Base-by-base conservation (phyloP, 2,888 invertebrate genomes). In the Panzeria rudis region DNA sequence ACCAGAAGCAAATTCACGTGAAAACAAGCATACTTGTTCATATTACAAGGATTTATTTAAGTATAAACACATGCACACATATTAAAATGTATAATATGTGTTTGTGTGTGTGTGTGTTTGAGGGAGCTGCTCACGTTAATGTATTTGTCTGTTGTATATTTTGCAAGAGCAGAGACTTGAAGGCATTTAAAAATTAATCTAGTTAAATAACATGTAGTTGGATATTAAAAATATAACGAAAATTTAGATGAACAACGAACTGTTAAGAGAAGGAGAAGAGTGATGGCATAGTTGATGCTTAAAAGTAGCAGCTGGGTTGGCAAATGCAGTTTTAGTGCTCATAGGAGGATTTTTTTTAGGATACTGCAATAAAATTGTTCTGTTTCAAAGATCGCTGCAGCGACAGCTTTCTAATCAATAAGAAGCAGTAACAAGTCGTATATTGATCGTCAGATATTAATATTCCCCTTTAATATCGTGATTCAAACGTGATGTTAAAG, bases 111-210 rank as follows among this genome's bases (percentile, higher is more conserved):
- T 54, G 52, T 15, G 2, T 50, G 6, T 32, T 15, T 23, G 13
- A 2, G 15, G 56, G 56, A 17, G 59, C 8, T 7, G 59, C 2
- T 25, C 13, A 20, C 3, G 38, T 38, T 38, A 47, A 41, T 56
- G 41, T 29, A 2, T 61, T 29, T 61, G 25, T 47, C 59, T 44
- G 29, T 66, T 44, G 20, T 62, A 20, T 7, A 44, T n/a, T 9
- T 20, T 44, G 38, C 32, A 44, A 13, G 7, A 15, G 47, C 9
- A 41, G 29, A 72, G 44, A 66, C 72, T 83, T 78, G 68, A 77
- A 78, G 66, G 72, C 77, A 77, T 78, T 83, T 83, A 78, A 78
- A 61, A 83, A 83, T 83, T 83, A 83, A 83, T 83, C 83, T 73
- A 73, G 77, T 83, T 83, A 83, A 78, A 83, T 83, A 77, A 72